Percentiles rank a stretch among this genome's conserved stretches.
phyloP scores from a whole-genome alignment of 2,888 invertebrate genomes.

The Sericinus montela region DNA sequence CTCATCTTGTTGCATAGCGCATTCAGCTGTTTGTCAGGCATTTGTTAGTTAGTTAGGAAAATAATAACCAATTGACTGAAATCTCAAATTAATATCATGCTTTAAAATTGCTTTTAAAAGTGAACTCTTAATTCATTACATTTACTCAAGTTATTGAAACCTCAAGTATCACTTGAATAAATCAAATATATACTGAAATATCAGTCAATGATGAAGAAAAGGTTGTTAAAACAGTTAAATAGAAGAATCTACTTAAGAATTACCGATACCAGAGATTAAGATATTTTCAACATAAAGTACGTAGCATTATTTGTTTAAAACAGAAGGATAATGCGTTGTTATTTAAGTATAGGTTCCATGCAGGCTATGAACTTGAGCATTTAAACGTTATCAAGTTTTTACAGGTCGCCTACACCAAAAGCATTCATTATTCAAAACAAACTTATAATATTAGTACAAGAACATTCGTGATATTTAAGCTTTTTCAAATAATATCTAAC shows the following conservation, averaged over 20 bases:
- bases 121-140: no score
- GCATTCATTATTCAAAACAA: no score
- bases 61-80: slow-evolving; percentile 2
- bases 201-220: neutral
- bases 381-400: no score
- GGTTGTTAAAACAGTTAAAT: neutral
- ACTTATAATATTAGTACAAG: no score
- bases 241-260: neutral
- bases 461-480: no score
- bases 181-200: neutral
- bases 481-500: no score
- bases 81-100: neutral
- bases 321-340: neutral
- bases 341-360: no score
- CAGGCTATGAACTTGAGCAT: no score
- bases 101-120: no score
- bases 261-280: neutral
- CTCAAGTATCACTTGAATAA: no score
- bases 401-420: no score
- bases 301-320: neutral
- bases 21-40: slow-evolving; percentile 82
- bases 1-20: slow-evolving; percentile 84
- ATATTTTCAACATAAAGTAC: neutral
- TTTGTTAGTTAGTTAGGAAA: slow-evolving; percentile 36
- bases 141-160: no score